Evolutionary conservation across 2,888 invertebrate genomes (phyloP).

Genomic region (Taenaris catops): DNA sequence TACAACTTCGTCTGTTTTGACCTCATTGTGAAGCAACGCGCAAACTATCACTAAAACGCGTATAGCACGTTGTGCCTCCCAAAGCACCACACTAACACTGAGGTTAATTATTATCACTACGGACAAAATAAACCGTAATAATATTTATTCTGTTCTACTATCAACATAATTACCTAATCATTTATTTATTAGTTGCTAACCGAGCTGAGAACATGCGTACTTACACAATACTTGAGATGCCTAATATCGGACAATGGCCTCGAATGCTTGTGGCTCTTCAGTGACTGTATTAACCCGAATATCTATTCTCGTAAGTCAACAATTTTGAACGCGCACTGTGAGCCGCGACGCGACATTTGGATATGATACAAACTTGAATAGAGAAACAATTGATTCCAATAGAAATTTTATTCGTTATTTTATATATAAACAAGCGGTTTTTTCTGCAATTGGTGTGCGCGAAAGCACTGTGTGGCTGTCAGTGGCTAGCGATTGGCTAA

Average conservation of each 20-base stretch:
- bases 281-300: conserved; percentile 9
- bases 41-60: conserved; percentile 52
- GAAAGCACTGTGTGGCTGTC: conserved; percentile 10
- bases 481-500: conserved; percentile 37
- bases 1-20: conserved; percentile 9
- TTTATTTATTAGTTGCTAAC: conserved; percentile 18
- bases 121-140: conserved; percentile 21
- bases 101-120: conserved; percentile 21
- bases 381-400: background rate
- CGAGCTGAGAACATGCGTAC: conserved; percentile 2
- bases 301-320: conserved; percentile 6
- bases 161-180: conserved; percentile 18
- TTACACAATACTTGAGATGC: conserved; percentile 3
- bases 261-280: conserved; percentile 7
- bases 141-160: conserved; percentile 17
- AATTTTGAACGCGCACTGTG: conserved; percentile 1
- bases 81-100: conserved; percentile 30
- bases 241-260: conserved; percentile 8
- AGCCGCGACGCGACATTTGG: background rate
- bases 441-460: conserved; percentile 1
- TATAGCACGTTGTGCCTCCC: conserved; percentile 29
- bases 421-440: too few relatives aligned
- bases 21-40: conserved; percentile 32
- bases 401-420: background rate
- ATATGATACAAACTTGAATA: too few relatives aligned